Base-by-base conservation (phyloP, 2,888 invertebrate genomes). In the Parasteatoda lunata region DNA sequence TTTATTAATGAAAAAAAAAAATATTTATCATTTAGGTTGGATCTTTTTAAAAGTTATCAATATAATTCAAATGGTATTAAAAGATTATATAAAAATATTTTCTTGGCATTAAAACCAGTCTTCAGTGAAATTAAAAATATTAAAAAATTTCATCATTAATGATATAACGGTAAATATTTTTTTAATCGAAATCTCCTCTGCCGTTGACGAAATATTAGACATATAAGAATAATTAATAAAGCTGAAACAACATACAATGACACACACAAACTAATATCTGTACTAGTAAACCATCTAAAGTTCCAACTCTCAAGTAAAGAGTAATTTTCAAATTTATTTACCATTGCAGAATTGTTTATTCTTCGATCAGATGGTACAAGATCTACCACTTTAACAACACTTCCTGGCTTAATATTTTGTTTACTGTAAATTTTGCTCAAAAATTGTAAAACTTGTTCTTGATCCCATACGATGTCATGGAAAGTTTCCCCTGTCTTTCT, bases 241-340 rank as follows among this genome's bases (percentile, higher is more conserved):
- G 95, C 94, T 91, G 96, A 96, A 91, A 94, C 94, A 91, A 95
- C 93, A 92, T 96, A 96, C 90, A 96, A 93, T 90, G 95, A 93
- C 92, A 96, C 94, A 92, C 95, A 95, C 93, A 96, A 94, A 91
- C 95, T 95, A 92, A 96, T 94, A 92, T 96, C 96, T 92, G 94
- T 93, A 91, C 93, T 93, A 90, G 94, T 94, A 92, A 95, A 94
- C 77, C 88, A 87, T 54, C 81, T 54, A 77, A 89, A 88, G 69
- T 47, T 87, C 87, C 87, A 84, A 5, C 76, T 84, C 30, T 84
- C 86, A 75, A 69, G 64, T 45, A 83, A 71, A 9, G 87, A 81
- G 77, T 72, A 69, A 84, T 88, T 82, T 73, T 88, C 64, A 81
- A 84, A 66, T 66, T 47, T 79, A 79, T 72, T 84, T 80, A 88